These are phyloP conservation scores for Argyrosomus japonicus DNA, from an alignment of 2,113 vertebrate species.

Conservation along the genomic window DNA sequence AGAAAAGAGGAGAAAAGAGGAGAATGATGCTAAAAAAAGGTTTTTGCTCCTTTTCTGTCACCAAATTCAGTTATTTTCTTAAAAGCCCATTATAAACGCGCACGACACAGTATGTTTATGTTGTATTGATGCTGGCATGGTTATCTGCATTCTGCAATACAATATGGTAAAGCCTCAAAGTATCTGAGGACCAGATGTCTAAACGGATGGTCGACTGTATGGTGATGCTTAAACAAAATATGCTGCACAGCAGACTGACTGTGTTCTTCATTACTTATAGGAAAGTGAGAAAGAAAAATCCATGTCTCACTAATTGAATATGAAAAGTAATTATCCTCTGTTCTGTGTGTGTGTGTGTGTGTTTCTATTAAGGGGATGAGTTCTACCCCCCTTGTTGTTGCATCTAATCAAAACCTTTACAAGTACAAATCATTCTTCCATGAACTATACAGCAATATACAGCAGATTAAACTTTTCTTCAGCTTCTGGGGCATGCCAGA, in stretches of 20 bases:
- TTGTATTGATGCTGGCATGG: neutral
- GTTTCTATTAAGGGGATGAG: neutral
- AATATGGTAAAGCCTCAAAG: neutral
- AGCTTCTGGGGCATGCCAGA: no score
- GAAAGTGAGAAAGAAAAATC: neutral
- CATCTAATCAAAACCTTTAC: neutral
- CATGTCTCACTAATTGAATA: neutral
- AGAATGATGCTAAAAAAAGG: neutral
- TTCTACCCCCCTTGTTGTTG: neutral
- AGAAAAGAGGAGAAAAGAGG: neutral
- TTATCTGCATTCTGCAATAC: conserved; percentile 7
- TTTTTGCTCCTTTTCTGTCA: neutral
- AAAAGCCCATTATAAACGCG: neutral
- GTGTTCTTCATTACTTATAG: neutral
- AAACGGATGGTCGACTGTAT: neutral
- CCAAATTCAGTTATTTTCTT: neutral
- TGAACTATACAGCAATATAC: neutral
- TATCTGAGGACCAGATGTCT: conserved; percentile 25
- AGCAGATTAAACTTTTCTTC: neutral
- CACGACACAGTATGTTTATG: neutral
- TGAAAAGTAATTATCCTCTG: neutral
- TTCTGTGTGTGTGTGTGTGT: neutral
- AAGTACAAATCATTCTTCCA: neutral
- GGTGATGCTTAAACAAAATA: conserved; percentile 11
- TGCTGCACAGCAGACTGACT: neutral